Base-by-base conservation (phyloP, 2,797 vertebrate species). In the Pantherophis vulpinus region DNA sequence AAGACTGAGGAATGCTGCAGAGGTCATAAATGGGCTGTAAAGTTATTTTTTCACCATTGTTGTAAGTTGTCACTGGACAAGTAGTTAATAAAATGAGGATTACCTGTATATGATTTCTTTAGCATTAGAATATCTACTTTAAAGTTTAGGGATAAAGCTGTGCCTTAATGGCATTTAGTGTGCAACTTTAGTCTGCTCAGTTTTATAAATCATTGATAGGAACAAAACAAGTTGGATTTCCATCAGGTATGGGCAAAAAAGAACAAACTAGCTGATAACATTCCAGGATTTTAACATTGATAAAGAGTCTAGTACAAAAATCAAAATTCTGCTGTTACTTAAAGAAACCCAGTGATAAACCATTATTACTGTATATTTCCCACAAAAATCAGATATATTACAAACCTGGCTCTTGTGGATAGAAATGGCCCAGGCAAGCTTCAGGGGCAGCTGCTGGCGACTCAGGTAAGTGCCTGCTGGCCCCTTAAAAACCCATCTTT, bases 381-480 rank as follows among this genome's bases (percentile, higher is more conserved):
- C 58, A 55, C 70, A 90, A 42, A 59, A 87, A 47, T 29, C 60
- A 14, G 8, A 66, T 56, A 54, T 42, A 14, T 51, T 13, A 95
- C 95, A 94, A 94, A 99, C 99, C 98, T 99, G 99, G 96, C 99
- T 99, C 97, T 99, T 99, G 97, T 99, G 99, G 97, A 99, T 99
- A 94, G 99, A 99, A 96, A 99, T 98, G 70, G 99, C 99, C 99
- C 99, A 99, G 94, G 99, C 99, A 93, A 99, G 97, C 97, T 99
- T 99, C 95, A 99, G 98, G 0, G 99, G 99, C 92, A 99, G 97
- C 97, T 99, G 99, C 94, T 98, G 98, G 51, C 99, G 98, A 96
- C 98, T 99, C 95, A 99, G 95, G 93, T 98, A 97, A 92, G 98
- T 93, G 61, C 99, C 99, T 23, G 98, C 98, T 0, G 97, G 96